Percentiles rank a stretch among this genome's conserved stretches.
Conservation (phyloP, 2,797 vertebrate genomes). For the Macroramphosus scolopax region DNA sequence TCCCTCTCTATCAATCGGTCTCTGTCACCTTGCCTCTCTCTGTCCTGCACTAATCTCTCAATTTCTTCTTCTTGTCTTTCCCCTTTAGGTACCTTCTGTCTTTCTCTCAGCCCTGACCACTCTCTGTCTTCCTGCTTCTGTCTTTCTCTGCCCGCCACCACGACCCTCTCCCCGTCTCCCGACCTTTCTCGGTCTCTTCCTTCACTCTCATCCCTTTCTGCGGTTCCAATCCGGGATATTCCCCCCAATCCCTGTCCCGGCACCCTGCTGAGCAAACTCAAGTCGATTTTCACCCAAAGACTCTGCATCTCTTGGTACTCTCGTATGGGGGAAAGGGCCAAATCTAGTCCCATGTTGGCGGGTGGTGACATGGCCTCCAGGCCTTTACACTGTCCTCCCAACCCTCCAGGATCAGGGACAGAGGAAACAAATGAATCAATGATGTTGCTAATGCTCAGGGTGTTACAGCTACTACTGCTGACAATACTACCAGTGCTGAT, state of each 20-base stretch:
- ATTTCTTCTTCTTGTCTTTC: slow-evolving; percentile 60
- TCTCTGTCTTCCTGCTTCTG: slow-evolving; percentile 52
- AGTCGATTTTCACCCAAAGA: slow-evolving; percentile 96
- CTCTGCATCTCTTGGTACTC: slow-evolving; percentile 87
- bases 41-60: slow-evolving; percentile 51
- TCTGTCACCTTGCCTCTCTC: slow-evolving; percentile 55
- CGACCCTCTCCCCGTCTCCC: slow-evolving; percentile 26
- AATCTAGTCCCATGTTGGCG: slow-evolving; percentile 78
- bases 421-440: slow-evolving; percentile 80
- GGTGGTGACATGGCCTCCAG: slow-evolving; percentile 76
- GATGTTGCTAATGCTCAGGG: slow-evolving; percentile 83
- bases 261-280: slow-evolving; percentile 86
- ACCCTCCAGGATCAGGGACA: slow-evolving; percentile 82
- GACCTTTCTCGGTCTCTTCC: no score
- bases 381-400: slow-evolving; percentile 78
- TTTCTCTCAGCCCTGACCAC: slow-evolving; percentile 43
- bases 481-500: slow-evolving; percentile 39
- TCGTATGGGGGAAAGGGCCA: slow-evolving; percentile 84
- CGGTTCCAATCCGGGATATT: slow-evolving; percentile 17
- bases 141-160: slow-evolving; percentile 36
- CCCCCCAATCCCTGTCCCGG: slow-evolving; percentile 78
- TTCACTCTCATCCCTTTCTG: slow-evolving; percentile 42
- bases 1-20: slow-evolving; percentile 51
- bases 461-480: slow-evolving; percentile 78
- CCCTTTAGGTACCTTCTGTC: slow-evolving; percentile 43